Conservation (phyloP, 2,888 invertebrate genomes). For the Eilema depressum region DNA sequence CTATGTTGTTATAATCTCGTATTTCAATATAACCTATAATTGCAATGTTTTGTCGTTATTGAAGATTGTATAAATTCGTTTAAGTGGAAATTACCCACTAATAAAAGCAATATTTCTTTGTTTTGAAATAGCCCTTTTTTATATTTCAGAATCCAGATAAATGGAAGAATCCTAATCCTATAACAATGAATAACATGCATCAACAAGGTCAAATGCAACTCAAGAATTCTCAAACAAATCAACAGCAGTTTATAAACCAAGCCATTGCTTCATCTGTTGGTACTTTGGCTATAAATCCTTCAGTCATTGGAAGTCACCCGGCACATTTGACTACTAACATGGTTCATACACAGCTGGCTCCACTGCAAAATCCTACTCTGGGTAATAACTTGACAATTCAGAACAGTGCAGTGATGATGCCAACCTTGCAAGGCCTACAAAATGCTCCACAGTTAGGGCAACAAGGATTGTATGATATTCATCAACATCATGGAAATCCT, state of each 20-base stretch:
- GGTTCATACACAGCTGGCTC: slow-evolving; percentile 86
- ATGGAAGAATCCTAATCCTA: slow-evolving; percentile 92
- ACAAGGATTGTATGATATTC: slow-evolving; percentile 83
- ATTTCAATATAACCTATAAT: slow-evolving; percentile 43
- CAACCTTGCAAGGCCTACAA: slow-evolving; percentile 81
- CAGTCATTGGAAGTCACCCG: slow-evolving; percentile 82
- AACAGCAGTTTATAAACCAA: slow-evolving; percentile 84
- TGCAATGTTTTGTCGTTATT: slow-evolving; percentile 2
- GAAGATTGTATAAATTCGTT: neutral
- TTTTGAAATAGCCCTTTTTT: slow-evolving; percentile 16
- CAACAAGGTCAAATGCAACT: slow-evolving; percentile 84
- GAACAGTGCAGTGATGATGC: slow-evolving; percentile 84
- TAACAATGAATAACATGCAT: slow-evolving; percentile 86
- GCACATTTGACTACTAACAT: slow-evolving; percentile 81
- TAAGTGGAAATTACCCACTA: neutral
- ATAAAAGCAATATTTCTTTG: neutral
- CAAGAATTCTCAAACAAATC: slow-evolving; percentile 83
- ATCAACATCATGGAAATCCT: slow-evolving; percentile 80
- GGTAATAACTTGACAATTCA: slow-evolving; percentile 79
- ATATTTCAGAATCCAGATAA: slow-evolving; percentile 93
- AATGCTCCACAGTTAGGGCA: slow-evolving; percentile 84
- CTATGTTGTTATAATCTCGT: neutral
- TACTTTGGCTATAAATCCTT: slow-evolving; percentile 81
- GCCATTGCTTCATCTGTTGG: slow-evolving; percentile 82
- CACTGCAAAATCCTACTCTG: slow-evolving; percentile 82